Evolutionary conservation across 2,888 invertebrate genomes (phyloP).

Genomic region (Phymatocera aterrima): DNA sequence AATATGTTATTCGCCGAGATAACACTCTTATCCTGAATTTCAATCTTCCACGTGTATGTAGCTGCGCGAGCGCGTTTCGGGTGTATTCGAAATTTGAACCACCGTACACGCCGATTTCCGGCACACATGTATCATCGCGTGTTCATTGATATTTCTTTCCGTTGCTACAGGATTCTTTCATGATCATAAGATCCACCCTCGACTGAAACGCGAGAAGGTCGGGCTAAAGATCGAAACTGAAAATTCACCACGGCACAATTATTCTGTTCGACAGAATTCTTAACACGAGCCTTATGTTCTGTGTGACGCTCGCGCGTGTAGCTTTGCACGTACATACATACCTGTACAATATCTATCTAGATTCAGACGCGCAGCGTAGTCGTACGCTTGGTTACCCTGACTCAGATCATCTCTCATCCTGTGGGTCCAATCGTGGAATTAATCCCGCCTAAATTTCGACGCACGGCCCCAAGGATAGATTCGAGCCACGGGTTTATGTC

Average conservation of each 20-base stretch:
- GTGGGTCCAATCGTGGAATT: conserved; percentile 42
- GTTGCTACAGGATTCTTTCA: not conserved
- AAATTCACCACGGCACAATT: not conserved
- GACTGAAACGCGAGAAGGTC: too few relatives aligned
- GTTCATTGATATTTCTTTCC: not conserved
- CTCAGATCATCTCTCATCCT: not conserved
- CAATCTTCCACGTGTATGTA: not conserved
- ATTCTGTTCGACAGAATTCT: not conserved
- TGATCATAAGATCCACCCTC: too few relatives aligned
- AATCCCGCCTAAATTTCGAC: conserved; percentile 45
- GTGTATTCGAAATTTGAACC: not conserved
- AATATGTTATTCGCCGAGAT: conserved; percentile 26
- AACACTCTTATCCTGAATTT: not conserved
- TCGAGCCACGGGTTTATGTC: conserved; percentile 10
- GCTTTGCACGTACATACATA: too few relatives aligned
- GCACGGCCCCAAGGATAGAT: conserved; percentile 25
- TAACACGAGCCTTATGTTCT: not conserved
- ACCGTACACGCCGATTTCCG: not conserved
- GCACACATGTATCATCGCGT: not conserved
- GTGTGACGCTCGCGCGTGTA: not conserved
- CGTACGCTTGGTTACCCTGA: conserved; percentile 26
- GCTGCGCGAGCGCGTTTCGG: too few relatives aligned
- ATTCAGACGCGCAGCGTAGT: too few relatives aligned
- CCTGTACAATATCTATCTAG: too few relatives aligned
- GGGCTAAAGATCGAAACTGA: too few relatives aligned